Percentiles rank a stretch among this genome's conserved stretches.
Conservation (phyloP, 1,140 invertebrate species). For the Heliconius melpomene region DNA sequence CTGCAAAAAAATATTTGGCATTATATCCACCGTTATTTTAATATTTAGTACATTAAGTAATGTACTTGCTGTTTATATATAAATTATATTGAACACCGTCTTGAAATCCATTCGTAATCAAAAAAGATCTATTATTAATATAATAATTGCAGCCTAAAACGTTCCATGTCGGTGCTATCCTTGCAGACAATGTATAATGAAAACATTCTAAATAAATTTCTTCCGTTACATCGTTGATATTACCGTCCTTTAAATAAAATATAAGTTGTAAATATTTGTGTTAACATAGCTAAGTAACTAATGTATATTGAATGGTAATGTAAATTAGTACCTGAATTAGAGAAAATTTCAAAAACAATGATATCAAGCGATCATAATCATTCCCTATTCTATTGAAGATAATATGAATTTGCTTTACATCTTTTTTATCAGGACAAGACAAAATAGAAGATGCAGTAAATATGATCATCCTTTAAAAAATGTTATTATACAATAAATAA, state of each 20-base stretch:
- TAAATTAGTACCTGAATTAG: slow-evolving; percentile 52
- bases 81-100: slow-evolving; percentile 66
- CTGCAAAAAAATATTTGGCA: slow-evolving; percentile 34
- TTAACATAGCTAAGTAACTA: neutral
- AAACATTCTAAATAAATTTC: slow-evolving; percentile 72
- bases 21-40: neutral
- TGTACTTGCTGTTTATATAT: slow-evolving; percentile 57
- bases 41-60: neutral
- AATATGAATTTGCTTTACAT: slow-evolving; percentile 65
- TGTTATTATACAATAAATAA: neutral
- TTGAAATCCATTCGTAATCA: slow-evolving; percentile 56
- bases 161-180: slow-evolving; percentile 77
- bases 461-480: slow-evolving; percentile 72
- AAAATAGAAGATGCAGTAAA: slow-evolving; percentile 73
- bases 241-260: slow-evolving; percentile 55
- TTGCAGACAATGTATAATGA: slow-evolving; percentile 72
- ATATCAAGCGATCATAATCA: slow-evolving; percentile 66
- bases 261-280: no score
- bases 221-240: slow-evolving; percentile 51
- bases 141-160: slow-evolving; percentile 64
- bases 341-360: slow-evolving; percentile 67
- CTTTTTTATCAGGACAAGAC: slow-evolving; percentile 66
- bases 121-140: slow-evolving; percentile 75
- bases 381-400: slow-evolving; percentile 67
- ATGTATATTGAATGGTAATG: neutral